Evolutionary conservation across 2,113 vertebrate genomes (phyloP).

Genomic region (Lycaon pictus): DNA sequence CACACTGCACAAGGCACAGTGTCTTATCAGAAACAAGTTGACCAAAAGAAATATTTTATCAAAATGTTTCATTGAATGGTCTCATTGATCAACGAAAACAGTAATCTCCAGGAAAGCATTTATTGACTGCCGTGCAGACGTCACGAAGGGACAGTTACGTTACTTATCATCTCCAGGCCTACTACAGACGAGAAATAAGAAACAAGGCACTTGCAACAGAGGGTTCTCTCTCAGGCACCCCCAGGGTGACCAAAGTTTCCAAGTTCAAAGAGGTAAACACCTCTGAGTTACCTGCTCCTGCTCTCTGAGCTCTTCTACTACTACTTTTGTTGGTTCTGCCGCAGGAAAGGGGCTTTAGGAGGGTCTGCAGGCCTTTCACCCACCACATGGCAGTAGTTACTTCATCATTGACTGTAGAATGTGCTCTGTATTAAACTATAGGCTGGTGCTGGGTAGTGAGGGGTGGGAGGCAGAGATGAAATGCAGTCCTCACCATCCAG

Average conservation of each 20-base stretch:
- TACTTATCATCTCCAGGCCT: not conserved
- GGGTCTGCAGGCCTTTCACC: not conserved
- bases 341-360: not conserved
- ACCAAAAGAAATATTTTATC: slow-evolving; percentile 17
- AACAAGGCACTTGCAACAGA: not conserved
- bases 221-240: not conserved
- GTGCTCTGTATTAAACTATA: not conserved
- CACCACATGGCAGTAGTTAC: not conserved
- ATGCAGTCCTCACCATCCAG: not conserved
- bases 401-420: not conserved
- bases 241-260: not conserved
- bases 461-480: not conserved
- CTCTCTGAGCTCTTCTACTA: not conserved
- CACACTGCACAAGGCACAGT: not conserved
- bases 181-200: not conserved
- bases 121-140: not conserved
- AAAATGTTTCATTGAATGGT: not conserved
- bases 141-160: not conserved
- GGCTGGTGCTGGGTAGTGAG: not conserved
- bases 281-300: not conserved
- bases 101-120: not conserved
- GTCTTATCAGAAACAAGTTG: not conserved
- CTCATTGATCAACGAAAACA: not conserved
- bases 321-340: not conserved
- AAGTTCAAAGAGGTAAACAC: not conserved